A percentile compares a stretch with the other conserved stretches of the same genome.
phyloP scores from a whole-genome alignment of 2,888 invertebrate species.

The Drosophila paramelanica region DNA sequence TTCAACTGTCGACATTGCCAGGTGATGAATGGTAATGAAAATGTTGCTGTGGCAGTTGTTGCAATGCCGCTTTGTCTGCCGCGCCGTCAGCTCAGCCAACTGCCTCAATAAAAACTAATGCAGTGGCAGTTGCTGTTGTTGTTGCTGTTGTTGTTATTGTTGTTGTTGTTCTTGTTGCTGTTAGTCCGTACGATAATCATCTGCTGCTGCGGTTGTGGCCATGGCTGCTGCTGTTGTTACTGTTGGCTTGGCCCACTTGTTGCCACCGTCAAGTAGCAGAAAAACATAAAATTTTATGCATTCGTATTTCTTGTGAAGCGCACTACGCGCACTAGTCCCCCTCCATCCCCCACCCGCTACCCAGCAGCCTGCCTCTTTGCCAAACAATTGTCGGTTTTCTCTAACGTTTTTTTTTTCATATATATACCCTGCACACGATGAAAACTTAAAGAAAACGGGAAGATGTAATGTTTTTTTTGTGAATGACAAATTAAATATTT shows the following conservation, averaged over 20 bases:
- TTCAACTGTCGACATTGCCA: constrained; percentile 56
- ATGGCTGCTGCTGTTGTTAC: constrained; percentile 62
- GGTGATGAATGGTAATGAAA: constrained; percentile 81
- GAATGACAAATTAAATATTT: too few species aligned
- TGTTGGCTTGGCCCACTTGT: constrained; percentile 76
- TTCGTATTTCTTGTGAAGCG: constrained; percentile 82
- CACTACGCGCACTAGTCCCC: constrained; percentile 34
- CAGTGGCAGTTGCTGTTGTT: constrained; percentile 68
- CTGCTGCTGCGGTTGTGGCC: constrained; percentile 74
- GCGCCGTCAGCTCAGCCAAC: constrained; percentile 68
- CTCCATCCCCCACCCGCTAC: not conserved
- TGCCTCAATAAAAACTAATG: constrained; percentile 82
- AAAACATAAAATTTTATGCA: constrained; percentile 81
- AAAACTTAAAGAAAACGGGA: not conserved
- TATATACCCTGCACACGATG: not conserved
- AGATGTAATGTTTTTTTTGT: not conserved
- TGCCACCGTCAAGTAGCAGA: constrained; percentile 79
- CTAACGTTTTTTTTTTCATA: constrained; percentile 62
- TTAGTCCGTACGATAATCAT: constrained; percentile 70
- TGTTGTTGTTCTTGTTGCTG: constrained; percentile 36
- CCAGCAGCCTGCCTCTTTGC: constrained; percentile 22
- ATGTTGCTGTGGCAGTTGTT: constrained; percentile 80
- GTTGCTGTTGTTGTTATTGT: constrained; percentile 29
- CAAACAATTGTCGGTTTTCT: constrained; percentile 81
- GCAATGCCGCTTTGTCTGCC: constrained; percentile 75